phyloP scores from a whole-genome alignment of 2,888 invertebrate genomes.

The Vesta saturnalis region DNA sequence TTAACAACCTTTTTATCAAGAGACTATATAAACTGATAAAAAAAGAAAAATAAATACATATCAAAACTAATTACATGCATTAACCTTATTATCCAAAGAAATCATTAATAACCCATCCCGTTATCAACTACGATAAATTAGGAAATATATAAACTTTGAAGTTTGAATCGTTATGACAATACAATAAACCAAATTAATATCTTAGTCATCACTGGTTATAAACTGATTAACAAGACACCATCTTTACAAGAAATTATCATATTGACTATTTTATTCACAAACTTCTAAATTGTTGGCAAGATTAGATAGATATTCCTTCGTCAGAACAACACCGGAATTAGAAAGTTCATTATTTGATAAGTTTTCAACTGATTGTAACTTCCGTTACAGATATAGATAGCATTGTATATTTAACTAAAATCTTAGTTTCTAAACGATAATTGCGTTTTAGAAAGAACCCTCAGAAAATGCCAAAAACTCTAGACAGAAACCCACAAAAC shows the following conservation, averaged over 20 bases:
- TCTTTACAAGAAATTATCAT: conserved; percentile 14
- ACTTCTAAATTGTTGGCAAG: conserved; percentile 30
- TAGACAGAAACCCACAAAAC: not conserved
- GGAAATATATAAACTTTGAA: conserved; percentile 4
- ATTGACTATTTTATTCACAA: conserved; percentile 27
- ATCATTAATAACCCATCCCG: conserved; percentile 6
- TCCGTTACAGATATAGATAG: conserved; percentile 55
- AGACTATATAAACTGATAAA: not conserved
- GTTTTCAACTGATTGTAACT: conserved; percentile 55
- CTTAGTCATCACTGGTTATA: not conserved
- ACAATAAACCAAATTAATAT: not conserved
- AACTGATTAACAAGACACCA: not conserved
- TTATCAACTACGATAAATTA: conserved; percentile 4
- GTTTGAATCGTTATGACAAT: not conserved
- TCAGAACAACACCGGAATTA: conserved; percentile 49
- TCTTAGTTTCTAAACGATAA: conserved; percentile 33
- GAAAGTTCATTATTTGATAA: conserved; percentile 54
- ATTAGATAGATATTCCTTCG: conserved; percentile 31
- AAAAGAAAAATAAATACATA: not conserved
- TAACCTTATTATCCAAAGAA: not conserved
- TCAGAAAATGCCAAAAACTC: conserved; percentile 14
- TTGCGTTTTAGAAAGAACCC: not conserved
- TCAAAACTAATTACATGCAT: not conserved
- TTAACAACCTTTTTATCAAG: not conserved
- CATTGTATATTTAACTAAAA: conserved; percentile 37